Evolutionary conservation across 2,797 vertebrate genomes (phyloP).

Genomic region (Rhyacichthys aspro): DNA sequence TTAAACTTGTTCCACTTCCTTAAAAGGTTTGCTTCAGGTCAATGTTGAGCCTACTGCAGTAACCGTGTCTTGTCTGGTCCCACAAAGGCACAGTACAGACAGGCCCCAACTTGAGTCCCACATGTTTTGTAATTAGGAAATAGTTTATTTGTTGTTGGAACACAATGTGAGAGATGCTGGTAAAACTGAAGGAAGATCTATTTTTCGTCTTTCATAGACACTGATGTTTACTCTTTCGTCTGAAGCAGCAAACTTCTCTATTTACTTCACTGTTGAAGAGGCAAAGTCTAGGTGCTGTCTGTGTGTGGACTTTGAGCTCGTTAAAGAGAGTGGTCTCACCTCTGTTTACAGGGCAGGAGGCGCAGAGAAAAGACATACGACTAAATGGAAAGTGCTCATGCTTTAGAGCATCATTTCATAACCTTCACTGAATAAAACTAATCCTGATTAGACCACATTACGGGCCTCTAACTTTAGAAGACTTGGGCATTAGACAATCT

Average conservation of each 20-base stretch:
- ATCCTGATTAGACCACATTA: no score
- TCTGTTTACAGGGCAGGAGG: conserved; percentile 31
- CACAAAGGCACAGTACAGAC: no score
- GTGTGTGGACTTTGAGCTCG: conserved; percentile 38
- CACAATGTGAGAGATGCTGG: no score
- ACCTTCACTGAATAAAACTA: neutral
- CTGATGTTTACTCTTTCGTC: neutral
- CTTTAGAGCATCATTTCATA: neutral
- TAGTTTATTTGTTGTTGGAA: no score
- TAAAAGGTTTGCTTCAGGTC: conserved; percentile 5
- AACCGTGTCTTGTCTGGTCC: neutral
- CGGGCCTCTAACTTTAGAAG: neutral
- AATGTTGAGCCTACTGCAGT: neutral
- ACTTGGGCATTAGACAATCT: neutral
- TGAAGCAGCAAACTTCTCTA: conserved; percentile 3
- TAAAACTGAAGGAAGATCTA: no score
- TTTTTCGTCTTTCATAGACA: neutral
- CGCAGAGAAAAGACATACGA: neutral
- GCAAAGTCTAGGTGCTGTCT: conserved; percentile 26
- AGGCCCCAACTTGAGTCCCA: no score
- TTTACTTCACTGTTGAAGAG: conserved; percentile 26
- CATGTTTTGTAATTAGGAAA: no score
- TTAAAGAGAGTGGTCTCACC: conserved; percentile 30
- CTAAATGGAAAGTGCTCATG: neutral
- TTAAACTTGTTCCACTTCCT: conserved; percentile 3